These are phyloP conservation scores for Timandra comae DNA, from an alignment of 2,888 invertebrate species.

Conservation along the genomic window DNA sequence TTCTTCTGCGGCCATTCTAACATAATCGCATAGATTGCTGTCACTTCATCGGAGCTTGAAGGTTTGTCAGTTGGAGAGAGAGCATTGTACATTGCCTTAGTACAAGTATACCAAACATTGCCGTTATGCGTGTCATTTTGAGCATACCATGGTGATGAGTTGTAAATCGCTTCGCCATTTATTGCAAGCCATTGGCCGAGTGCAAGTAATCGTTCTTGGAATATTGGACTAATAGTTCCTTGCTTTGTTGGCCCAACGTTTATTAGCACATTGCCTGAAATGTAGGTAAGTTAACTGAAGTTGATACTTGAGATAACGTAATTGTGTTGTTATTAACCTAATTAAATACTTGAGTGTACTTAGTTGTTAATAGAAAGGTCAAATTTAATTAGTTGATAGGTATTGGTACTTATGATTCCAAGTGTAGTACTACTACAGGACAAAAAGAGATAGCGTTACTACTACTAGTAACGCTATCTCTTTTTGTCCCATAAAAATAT, in stretches of 20 bases:
- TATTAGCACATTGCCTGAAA: constrained; percentile 83
- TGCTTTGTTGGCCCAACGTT: constrained; percentile 94
- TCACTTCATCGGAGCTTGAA: constrained; percentile 26
- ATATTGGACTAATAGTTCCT: constrained; percentile 90
- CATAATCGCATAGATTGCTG: constrained; percentile 80
- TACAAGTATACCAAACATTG: constrained; percentile 84
- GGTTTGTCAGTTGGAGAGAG: constrained; percentile 34
- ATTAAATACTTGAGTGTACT: too few relatives aligned
- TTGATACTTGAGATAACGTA: too few relatives aligned
- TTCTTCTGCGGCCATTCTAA: constrained; percentile 82
- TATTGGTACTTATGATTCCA: too few relatives aligned
- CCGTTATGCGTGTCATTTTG: constrained; percentile 88
- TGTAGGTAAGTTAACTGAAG: too few relatives aligned
- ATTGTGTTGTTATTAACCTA: too few relatives aligned
- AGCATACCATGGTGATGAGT: constrained; percentile 83
- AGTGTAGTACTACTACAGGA: too few relatives aligned
- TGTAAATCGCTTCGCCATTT: constrained; percentile 94
- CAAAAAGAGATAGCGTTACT: too few relatives aligned
- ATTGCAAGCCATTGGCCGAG: constrained; percentile 87
- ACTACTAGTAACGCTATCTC: too few relatives aligned
- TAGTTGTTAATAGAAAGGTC: too few relatives aligned
- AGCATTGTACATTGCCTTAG: constrained; percentile 33
- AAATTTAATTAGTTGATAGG: too few relatives aligned
- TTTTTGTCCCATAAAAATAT: too few relatives aligned
- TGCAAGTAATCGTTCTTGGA: constrained; percentile 87